Percentiles rank a stretch among this genome's conserved stretches.
These are phyloP conservation scores for Lasioglossum vierecki DNA, from an alignment of 2,888 invertebrate genomes.

Conservation along the genomic window DNA sequence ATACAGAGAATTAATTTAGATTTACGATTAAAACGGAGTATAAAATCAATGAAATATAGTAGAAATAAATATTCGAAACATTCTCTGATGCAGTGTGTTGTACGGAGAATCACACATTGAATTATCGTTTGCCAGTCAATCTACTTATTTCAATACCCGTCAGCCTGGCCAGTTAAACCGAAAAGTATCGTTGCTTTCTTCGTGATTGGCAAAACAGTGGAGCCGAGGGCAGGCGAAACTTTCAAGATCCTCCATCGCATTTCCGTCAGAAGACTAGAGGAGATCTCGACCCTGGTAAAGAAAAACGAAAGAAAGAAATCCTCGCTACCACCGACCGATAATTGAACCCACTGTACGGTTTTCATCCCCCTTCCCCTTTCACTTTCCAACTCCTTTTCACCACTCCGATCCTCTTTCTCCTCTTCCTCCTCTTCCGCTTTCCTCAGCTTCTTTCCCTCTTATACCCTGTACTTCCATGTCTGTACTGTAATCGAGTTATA, in stretches of 20 bases:
- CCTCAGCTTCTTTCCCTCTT: conserved; percentile 25
- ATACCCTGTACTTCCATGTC: conserved; percentile 18
- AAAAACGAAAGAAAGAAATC: conserved; percentile 58
- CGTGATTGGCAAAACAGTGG: conserved; percentile 34
- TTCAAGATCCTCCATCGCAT: conserved; percentile 50
- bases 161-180: neutral
- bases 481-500: conserved; percentile 76
- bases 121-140: neutral
- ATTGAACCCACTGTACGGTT: conserved; percentile 77
- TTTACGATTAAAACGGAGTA: neutral
- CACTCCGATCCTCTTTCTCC: conserved; percentile 30
- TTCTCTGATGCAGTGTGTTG: neutral
- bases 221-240: conserved; percentile 46
- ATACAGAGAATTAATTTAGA: neutral
- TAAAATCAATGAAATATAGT: neutral
- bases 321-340: conserved; percentile 72
- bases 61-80: neutral
- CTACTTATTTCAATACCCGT: conserved; percentile 3
- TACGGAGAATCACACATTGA: neutral
- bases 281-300: conserved; percentile 35
- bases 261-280: conserved; percentile 37
- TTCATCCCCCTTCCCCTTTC: conserved; percentile 54
- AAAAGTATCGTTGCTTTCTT: conserved; percentile 20
- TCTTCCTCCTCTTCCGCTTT: neutral
- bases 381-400: conserved; percentile 25